These are phyloP conservation scores for Steinernema khuongi DNA, from an alignment of 1,140 invertebrate genomes.

Conservation along the genomic window DNA sequence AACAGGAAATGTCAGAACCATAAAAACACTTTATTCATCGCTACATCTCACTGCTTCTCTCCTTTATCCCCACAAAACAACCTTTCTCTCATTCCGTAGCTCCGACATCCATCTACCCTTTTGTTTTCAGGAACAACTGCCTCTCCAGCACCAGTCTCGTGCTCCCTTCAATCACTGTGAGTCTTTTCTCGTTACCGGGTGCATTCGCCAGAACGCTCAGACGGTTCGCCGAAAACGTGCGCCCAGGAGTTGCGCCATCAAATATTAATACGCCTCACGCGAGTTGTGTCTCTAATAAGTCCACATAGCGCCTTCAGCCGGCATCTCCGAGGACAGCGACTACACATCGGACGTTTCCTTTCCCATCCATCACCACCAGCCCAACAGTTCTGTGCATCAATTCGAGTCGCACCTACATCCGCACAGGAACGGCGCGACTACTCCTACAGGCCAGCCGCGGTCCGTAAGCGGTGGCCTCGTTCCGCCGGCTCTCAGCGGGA, in stretches of 20 bases:
- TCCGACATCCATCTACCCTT: background rate
- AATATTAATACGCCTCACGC: background rate
- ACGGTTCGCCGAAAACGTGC: background rate
- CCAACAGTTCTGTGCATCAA: conserved; percentile 47
- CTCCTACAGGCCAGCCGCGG: background rate
- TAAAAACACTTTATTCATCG: too few relatives aligned
- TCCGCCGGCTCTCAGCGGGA: background rate
- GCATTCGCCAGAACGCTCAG: conserved; percentile 18
- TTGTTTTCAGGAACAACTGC: conserved; percentile 32
- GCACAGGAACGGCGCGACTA: conserved; percentile 62
- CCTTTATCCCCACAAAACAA: background rate
- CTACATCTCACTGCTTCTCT: too few relatives aligned
- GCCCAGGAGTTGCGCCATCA: background rate
- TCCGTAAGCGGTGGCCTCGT: background rate
- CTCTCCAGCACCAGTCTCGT: conserved; percentile 30
- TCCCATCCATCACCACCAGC: conserved; percentile 68
- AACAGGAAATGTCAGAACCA: too few relatives aligned
- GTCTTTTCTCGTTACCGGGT: conserved; percentile 21
- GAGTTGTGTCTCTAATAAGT: background rate
- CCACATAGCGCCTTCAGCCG: conserved; percentile 66
- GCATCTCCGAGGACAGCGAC: conserved; percentile 90
- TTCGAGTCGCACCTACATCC: conserved; percentile 60
- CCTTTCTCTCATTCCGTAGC: background rate
- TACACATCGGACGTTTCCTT: conserved; percentile 94
- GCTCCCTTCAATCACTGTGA: conserved; percentile 57